Evolutionary conservation across 2,797 vertebrate species (phyloP).

Genomic region (Pteropus rufus): DNA sequence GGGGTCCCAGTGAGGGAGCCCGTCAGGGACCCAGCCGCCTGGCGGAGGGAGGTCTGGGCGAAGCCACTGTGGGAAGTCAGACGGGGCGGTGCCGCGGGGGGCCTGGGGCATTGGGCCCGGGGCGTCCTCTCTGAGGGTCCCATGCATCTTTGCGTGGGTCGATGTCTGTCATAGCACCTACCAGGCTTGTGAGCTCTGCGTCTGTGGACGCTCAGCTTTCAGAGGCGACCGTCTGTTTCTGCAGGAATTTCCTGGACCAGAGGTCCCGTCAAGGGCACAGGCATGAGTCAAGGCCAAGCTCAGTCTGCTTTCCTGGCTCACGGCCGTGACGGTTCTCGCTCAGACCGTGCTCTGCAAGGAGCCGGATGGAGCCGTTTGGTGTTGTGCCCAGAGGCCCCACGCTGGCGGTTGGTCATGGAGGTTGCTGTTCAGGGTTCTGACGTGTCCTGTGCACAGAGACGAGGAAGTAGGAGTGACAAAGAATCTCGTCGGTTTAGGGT

Average conservation of each 20-base stretch:
- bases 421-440: no score
- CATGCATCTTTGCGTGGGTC: fast-evolving
- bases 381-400: fast-evolving
- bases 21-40: not conserved
- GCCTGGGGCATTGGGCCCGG: fast-evolving
- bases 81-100: fast-evolving
- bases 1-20: not conserved
- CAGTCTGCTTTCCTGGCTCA: fast-evolving
- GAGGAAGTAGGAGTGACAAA: no score
- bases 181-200: fast-evolving
- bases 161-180: not conserved
- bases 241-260: not conserved
- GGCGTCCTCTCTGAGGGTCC: not conserved
- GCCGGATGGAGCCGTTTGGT: fast-evolving
- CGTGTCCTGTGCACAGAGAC: fast-evolving
- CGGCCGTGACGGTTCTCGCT: fast-evolving
- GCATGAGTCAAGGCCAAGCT: not conserved
- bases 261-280: fast-evolving
- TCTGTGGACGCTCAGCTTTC: not conserved
- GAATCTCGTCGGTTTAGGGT: no score
- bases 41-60: no score
- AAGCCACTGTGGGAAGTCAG: not conserved
- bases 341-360: fast-evolving
- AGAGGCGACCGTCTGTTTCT: not conserved
- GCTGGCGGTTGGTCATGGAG: fast-evolving